Evolutionary conservation across 2,888 invertebrate genomes (phyloP).

Genomic region (Drosophila nigricruria): DNA sequence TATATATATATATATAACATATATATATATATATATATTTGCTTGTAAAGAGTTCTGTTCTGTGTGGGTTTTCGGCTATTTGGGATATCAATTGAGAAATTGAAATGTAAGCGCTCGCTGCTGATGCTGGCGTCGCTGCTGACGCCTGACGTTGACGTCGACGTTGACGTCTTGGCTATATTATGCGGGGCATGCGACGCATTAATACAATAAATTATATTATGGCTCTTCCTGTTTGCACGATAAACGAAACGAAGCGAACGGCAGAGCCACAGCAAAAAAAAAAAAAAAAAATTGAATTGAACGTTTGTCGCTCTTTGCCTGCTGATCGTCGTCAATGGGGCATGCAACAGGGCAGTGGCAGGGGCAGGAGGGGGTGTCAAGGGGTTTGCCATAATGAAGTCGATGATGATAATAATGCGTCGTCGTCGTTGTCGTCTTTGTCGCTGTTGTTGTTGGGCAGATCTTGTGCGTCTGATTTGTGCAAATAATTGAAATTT

Average conservation of each 20-base stretch:
- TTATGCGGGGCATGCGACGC: slow-evolving; percentile 68
- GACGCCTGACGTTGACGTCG: slow-evolving; percentile 16
- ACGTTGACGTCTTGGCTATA: slow-evolving; percentile 35
- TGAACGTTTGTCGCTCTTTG: slow-evolving; percentile 60
- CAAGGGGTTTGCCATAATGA: slow-evolving; percentile 53
- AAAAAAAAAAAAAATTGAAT: slow-evolving; percentile 46
- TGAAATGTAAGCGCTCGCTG: slow-evolving; percentile 36
- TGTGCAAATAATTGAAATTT: slow-evolving; percentile 83
- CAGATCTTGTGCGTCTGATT: slow-evolving; percentile 76
- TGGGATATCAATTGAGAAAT: slow-evolving; percentile 62
- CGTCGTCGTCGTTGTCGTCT: slow-evolving; percentile 49
- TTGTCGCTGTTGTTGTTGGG: slow-evolving; percentile 32
- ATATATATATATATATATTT: slow-evolving; percentile 21
- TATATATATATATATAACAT: slow-evolving; percentile 13
- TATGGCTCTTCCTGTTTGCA: slow-evolving; percentile 79
- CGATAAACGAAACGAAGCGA: slow-evolving; percentile 72
- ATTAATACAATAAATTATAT: slow-evolving; percentile 81
- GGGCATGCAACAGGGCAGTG: slow-evolving; percentile 15
- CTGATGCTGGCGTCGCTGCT: slow-evolving; percentile 34
- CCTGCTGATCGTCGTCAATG: slow-evolving; percentile 53
- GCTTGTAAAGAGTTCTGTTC: slow-evolving; percentile 4
- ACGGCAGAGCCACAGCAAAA: slow-evolving; percentile 31
- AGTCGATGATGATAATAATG: slow-evolving; percentile 75
- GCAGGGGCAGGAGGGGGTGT: not conserved
- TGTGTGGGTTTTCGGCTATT: slow-evolving; percentile 46